Conservation (phyloP, 2,888 invertebrate species). For the Spicauda simplicius region DNA sequence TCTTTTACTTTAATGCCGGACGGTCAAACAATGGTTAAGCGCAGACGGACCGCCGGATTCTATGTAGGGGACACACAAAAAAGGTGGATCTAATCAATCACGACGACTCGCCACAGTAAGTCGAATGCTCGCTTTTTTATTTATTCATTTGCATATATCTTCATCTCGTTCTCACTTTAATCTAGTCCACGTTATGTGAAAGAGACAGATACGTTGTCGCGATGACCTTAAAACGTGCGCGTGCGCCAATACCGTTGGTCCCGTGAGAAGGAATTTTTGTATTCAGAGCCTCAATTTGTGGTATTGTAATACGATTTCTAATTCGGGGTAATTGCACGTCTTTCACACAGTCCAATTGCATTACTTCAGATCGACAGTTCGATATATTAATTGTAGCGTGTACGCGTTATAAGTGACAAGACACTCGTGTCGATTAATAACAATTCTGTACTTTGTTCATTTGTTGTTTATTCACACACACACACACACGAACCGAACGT, state of each 20-base stretch:
- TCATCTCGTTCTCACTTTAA: slow-evolving; percentile 45
- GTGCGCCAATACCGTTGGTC: slow-evolving; percentile 73
- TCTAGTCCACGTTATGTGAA: slow-evolving; percentile 41
- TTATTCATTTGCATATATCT: slow-evolving; percentile 69
- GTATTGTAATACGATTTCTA: slow-evolving; percentile 53
- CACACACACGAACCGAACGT: too few relatives aligned
- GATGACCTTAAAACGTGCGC: slow-evolving; percentile 70
- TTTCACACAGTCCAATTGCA: slow-evolving; percentile 40
- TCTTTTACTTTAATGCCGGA: slow-evolving; percentile 2
- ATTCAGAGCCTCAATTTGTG: slow-evolving; percentile 58
- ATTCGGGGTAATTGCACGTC: slow-evolving; percentile 34
- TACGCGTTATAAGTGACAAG: slow-evolving; percentile 32
- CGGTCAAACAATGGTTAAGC: slow-evolving; percentile 56
- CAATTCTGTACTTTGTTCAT: too few relatives aligned
- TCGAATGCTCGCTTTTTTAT: slow-evolving; percentile 67
- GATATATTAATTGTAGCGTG: slow-evolving; percentile 30
- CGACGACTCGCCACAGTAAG: slow-evolving; percentile 64
- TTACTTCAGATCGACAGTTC: slow-evolving; percentile 33
- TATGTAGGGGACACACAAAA: slow-evolving; percentile 57
- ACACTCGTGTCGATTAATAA: not conserved
- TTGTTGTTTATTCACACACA: too few relatives aligned
- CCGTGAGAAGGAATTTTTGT: slow-evolving; percentile 79
- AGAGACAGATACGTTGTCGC: slow-evolving; percentile 55
- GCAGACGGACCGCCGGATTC: slow-evolving; percentile 54
- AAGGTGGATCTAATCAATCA: slow-evolving; percentile 81